A percentile compares a stretch with the other conserved stretches of the same genome.
These are phyloP conservation scores for Adelognathus sp. DNA, from an alignment of 2,888 invertebrate genomes.

Conservation along the genomic window DNA sequence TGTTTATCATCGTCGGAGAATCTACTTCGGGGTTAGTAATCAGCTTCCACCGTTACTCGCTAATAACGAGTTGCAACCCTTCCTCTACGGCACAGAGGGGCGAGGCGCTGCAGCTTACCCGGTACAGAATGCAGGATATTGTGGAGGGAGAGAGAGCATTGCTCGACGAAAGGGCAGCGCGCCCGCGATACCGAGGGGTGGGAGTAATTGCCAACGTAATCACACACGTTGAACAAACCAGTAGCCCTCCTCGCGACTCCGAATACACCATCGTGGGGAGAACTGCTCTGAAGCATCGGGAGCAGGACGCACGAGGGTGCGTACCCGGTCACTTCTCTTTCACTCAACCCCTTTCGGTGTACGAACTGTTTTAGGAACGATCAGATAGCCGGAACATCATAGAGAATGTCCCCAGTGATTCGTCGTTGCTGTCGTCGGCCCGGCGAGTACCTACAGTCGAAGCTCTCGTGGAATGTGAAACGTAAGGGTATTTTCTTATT, in stretches of 20 bases:
- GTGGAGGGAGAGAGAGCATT: constrained; percentile 37
- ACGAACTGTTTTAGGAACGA: constrained; percentile 68
- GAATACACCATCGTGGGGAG: not conserved
- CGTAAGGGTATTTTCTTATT: too few relatives aligned
- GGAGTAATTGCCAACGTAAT: constrained; percentile 79
- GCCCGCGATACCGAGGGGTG: constrained; percentile 63
- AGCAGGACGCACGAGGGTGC: constrained; percentile 53
- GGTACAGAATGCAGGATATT: constrained; percentile 55
- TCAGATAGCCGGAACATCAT: constrained; percentile 66
- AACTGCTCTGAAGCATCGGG: constrained; percentile 31
- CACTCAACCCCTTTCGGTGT: constrained; percentile 34
- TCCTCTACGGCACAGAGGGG: constrained; percentile 63
- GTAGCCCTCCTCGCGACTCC: constrained; percentile 53
- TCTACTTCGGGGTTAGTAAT: constrained; percentile 76
- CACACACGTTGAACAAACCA: constrained; percentile 77
- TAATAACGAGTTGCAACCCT: constrained; percentile 79
- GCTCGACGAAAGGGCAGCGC: constrained; percentile 57
- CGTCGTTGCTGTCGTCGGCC: constrained; percentile 29
- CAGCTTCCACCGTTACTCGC: constrained; percentile 72
- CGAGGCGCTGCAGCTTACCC: constrained; percentile 55
- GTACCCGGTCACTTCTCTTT: constrained; percentile 38
- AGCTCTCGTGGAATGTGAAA: not conserved
- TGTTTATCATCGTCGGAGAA: constrained; percentile 76
- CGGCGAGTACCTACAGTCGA: not conserved
- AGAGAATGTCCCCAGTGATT: constrained; percentile 26